Base-by-base conservation (phyloP, 2,888 invertebrate genomes). In the Lymantria dispar region DNA sequence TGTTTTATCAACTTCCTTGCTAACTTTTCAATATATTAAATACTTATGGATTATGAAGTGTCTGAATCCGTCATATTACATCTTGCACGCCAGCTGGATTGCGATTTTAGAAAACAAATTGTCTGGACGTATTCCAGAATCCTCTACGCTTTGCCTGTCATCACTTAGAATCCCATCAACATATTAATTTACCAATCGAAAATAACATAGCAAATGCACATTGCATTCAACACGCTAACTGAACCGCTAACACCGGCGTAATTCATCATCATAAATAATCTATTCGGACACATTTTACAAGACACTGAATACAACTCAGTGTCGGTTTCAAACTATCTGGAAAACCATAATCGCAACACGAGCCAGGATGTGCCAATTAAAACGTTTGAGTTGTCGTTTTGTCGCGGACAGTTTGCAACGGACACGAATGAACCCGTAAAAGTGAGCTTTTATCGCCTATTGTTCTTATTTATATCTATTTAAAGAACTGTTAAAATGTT, bases 311-410 rank as follows among this genome's bases (percentile, higher is more conserved):
- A n/a, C 14, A 46, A 54, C 66, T 49, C 60, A 29, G 63, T 59
- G 56, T 50, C 47, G 38, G 13, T 37, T 37, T 46, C 43, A 31
- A 40, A n/a, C 41, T 51, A 55, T 48, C 41, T 60, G 54, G 58
- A 67, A 63, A 49, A 50, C 64, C 33, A 46, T 42, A 36, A 49
- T 50, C 50, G 40, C 47, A 50, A 47, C 33, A 43, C 46, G 38
- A 37, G 48, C 41, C 61, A 51, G 68, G 65, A 66, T 56, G 58
- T 50, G 51, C 54, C 65, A 66, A 66, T 66, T 66, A 66, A 62
- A 54, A 50, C 37, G 43, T 10, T n/a, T 14, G 29, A 48, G 13
- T 60, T 22, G 7, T 57, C 40, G 49, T 62, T 62, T 66, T 68
- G 66, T 55, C 43, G 12, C 40, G 47, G 45, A 30, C 54, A 55